Evolutionary conservation across 2,888 invertebrate species (phyloP), one percentile per base, ranked within the genome.

Genomic region (Agapetus fuscipes): DNA sequence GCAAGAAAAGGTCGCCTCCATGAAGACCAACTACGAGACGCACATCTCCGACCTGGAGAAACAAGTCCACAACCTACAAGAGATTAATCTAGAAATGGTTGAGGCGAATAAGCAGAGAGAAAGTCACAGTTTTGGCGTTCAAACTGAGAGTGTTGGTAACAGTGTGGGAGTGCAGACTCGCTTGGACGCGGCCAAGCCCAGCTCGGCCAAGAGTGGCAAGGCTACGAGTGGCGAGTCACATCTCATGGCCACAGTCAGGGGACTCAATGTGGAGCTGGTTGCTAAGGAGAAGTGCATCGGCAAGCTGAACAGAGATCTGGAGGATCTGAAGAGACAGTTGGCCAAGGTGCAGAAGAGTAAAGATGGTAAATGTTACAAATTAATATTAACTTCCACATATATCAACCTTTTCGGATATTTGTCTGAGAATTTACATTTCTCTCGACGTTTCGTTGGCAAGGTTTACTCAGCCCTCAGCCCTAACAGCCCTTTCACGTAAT

Each of bases 241-340:
- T 62, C 66, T 87, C 31, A 59, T 86, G 15, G 84, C 85, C 1
- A 85, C 86, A 0, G 83, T 87, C 51, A 76, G 86, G 44, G 85
- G 85, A 2, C 62, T 87, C 54, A 82, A 86, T 55, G 60, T 79
- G 0, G 87, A 87, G 54, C 56, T 86, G 34, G 72, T 78, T 3
- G 74, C 75, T 20, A 85, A 85, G 57, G 85, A 86, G 52, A 80
- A 84, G 50, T 73, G 76, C 2, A 71, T 84, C 44, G 66, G 72
- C 24, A 80, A 82, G 48, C 64, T 86, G 32, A 82, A 80, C 26
- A 77, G 81, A 49, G 87, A 87, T 54, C 66, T 82, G 29, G 84
- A 85, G 26, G 86, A 87, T 45, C 59, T 82, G 39, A 76, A 77
- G 52, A 85, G 81, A 56, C 84, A 83, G 30, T 81, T 85, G 53